Base-by-base conservation (phyloP, 2,113 vertebrate genomes). In the Himantopus leucocephalus region DNA sequence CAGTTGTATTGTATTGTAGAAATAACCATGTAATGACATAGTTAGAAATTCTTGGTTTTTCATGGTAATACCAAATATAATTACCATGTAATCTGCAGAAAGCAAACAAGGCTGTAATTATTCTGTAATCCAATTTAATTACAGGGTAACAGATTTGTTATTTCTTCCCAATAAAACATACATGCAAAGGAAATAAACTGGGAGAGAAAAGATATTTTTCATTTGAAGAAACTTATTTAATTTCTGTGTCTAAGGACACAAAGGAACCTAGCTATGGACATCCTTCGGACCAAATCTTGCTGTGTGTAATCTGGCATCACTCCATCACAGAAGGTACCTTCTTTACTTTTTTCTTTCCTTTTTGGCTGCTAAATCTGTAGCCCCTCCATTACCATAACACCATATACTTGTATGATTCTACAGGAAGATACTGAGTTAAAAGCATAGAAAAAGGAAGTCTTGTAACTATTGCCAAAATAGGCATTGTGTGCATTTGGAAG, bases 61-160 rank as follows among this genome's bases (percentile, higher is more conserved):
- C 98, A 98, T 98, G 98, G 98, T 95, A 98, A 97, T 96, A 96
- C 94, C 96, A 98, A 97, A 95, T 96, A 97, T 98, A 98, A 98
- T 98, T 98, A 97, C 98, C 98, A 97, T 98, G 98, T 98, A 98
- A 98, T 98, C 97, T 98, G 96, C 96, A 56, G 97, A 98, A 98
- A 98, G 97, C 96, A 98, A 98, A 98, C 97, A 98, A 96, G 96
- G 95, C 94, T 98, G 96, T 98, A 98, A 98, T 98, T 98, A 98
- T 98, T 98, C 97, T 89, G 76, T 98, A 98, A 98, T 98, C 98
- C 97, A 98, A 98, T 98, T 97, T 98, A 98, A 98, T 98, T 98
- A 97, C 96, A 97, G 95, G 94, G 92, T 96, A 97, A 97, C 35
- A 76, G 93, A 94, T 97, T 98, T 96, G 88, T 96, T 97, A 94